Evolutionary conservation across 2,888 invertebrate species (phyloP), one percentile per base, ranked within the genome.

Genomic region (Tetheella fluctuosa): DNA sequence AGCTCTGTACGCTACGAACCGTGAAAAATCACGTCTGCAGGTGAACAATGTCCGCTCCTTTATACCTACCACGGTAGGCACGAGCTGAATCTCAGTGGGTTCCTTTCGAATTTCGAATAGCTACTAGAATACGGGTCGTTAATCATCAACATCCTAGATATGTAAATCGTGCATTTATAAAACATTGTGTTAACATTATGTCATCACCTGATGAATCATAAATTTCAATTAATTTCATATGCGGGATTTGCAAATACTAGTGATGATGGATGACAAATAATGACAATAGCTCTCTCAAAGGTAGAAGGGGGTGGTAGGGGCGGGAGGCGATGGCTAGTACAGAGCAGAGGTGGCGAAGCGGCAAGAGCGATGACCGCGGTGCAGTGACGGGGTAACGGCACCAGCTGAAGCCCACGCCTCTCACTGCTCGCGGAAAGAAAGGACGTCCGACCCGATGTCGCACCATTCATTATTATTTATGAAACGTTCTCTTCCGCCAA

Each of bases 291-390:
- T 6, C 42, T 48, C 20, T 48, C 8, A 20, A 48, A 59, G 63
- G 53, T 63, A 62, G 61, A 54, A 63, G 25, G 59, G 37, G 60
- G 25, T 54, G 59, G 56, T 30, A 58, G 59, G 60, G 62, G 64
- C 63, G 58, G 59, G 60, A 42, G 59, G 58, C 57, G 59, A 2
- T 25, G 25, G 66, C 59, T 70, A 67, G 64, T 65, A 7, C 7
- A 70, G 69, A 74, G 78, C 76, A 76, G 81, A 83, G 85, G 84
- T 84, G 85, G 82, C 84, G 84, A 77, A 88, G 84, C 89, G 88
- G 84, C 79, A 84, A 86, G 91, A 85, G 86, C 91, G 83, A 80
- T 90, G 91, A 91, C 91, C 91, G 86, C 75, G 59, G 60, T 69
- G 73, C 77, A 70, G 71, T 73, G 71, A 64, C 65, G 68, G 70